Evolutionary conservation across 2,797 vertebrate genomes (phyloP).

Genomic region (Lagodon rhomboides): DNA sequence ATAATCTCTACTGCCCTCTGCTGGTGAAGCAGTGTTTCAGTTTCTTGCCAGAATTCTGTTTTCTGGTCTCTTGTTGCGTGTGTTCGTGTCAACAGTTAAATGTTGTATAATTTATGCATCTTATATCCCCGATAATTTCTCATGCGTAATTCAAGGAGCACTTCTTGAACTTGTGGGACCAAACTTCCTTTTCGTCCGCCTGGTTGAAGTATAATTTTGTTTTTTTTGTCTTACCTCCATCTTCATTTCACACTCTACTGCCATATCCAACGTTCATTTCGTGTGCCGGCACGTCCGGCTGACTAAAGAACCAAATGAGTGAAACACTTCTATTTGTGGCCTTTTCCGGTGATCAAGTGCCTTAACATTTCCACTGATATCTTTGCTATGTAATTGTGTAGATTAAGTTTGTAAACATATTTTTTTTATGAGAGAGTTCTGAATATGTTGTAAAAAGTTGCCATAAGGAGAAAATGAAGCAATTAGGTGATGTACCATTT

Average conservation of each 20-base stretch:
- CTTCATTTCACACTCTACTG: constrained; percentile 56
- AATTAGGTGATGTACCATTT: constrained; percentile 72
- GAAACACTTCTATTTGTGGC: constrained; percentile 68
- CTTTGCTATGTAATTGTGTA: constrained; percentile 77
- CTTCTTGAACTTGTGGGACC: constrained; percentile 74
- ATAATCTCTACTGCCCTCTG: constrained; percentile 71
- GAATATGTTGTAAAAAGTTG: constrained; percentile 66
- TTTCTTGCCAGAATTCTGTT: neutral
- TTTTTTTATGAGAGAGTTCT: constrained; percentile 85
- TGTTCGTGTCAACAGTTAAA: constrained; percentile 23
- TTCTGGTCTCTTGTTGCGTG: constrained; percentile 21
- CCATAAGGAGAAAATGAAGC: constrained; percentile 70
- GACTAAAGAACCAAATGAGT: constrained; percentile 80
- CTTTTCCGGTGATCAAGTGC: constrained; percentile 82
- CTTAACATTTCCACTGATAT: constrained; percentile 84
- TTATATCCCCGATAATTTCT: constrained; percentile 28
- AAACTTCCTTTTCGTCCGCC: constrained; percentile 57
- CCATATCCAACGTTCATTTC: constrained; percentile 41
- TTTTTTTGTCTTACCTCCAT: constrained; percentile 46
- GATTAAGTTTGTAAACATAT: constrained; percentile 77
- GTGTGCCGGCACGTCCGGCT: constrained; percentile 47
- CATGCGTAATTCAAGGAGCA: constrained; percentile 50
- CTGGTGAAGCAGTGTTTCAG: constrained; percentile 51
- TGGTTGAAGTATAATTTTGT: constrained; percentile 32
- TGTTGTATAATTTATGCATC: constrained; percentile 52